phyloP scores from a whole-genome alignment of 2,888 invertebrate species.

The Eupithecia inturbata region DNA sequence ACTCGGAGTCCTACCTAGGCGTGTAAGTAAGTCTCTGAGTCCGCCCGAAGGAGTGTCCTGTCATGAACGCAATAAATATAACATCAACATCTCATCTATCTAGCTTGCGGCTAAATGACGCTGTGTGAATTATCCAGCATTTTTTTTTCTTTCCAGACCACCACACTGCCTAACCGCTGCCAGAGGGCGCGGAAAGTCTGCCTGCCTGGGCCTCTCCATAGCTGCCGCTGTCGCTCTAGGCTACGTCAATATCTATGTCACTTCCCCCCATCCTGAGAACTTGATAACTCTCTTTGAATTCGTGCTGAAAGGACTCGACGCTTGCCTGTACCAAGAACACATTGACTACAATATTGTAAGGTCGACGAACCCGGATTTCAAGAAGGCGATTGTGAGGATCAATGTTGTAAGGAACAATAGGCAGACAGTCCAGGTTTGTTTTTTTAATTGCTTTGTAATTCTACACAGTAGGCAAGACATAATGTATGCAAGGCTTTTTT shows the following conservation, averaged over 20 bases:
- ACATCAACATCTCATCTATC: no score
- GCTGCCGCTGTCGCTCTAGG: constrained; percentile 93
- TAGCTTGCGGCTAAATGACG: no score
- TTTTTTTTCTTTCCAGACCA: constrained; percentile 82
- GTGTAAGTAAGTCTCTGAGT: no score
- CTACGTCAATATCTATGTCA: constrained; percentile 97
- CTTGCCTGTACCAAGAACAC: constrained; percentile 97
- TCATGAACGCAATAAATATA: no score
- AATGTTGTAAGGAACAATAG: constrained; percentile 95
- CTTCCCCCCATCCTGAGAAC: constrained; percentile 99
- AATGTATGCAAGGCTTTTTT: no score
- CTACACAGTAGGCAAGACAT: no score
- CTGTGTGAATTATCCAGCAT: no score
- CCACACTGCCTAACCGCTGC: constrained; percentile 98
- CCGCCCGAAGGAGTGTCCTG: no score
- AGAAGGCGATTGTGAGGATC: constrained; percentile 97
- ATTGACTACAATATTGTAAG: constrained; percentile 97
- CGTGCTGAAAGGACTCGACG: constrained; percentile 95
- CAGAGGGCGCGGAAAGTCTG: constrained; percentile 99
- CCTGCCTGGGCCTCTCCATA: constrained; percentile 96
- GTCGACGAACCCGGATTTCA: constrained; percentile 97
- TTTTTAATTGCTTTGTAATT: neutral
- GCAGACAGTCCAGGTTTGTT: constrained; percentile 94
- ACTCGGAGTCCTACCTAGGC: no score
- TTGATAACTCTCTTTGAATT: constrained; percentile 98